These are phyloP conservation scores for Drosophila fuyamai DNA, from an alignment of 1,140 invertebrate genomes.

Conservation along the genomic window DNA sequence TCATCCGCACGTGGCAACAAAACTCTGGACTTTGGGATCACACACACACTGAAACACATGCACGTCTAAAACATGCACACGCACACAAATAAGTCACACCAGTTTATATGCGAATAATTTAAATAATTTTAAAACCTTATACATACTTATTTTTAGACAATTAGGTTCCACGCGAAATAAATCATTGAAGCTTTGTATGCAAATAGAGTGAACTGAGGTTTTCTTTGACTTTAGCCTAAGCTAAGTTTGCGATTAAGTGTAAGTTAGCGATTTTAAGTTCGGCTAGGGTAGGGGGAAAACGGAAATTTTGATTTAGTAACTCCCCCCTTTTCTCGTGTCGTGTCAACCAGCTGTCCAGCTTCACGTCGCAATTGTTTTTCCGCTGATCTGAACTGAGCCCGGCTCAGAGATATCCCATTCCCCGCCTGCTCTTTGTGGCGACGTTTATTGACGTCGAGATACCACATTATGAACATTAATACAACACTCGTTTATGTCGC, in stretches of 20 bases:
- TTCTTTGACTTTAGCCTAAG: conserved; percentile 32
- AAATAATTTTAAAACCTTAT: conserved; percentile 33
- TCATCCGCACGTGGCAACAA: conserved; percentile 53
- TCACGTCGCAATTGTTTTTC: conserved; percentile 62
- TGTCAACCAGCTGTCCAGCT: conserved; percentile 70
- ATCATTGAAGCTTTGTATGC: conserved; percentile 45
- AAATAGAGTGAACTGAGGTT: conserved; percentile 41
- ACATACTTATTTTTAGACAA: conserved; percentile 42
- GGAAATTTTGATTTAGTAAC: conserved; percentile 21
- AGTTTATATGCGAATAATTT: conserved; percentile 43
- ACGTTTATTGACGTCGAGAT: conserved; percentile 84
- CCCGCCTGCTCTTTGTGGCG: conserved; percentile 38
- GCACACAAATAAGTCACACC: conserved; percentile 29
- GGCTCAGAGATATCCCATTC: conserved; percentile 10
- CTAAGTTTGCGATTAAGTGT: conserved; percentile 33
- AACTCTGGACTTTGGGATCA: conserved; percentile 70
- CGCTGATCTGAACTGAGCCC: conserved; percentile 17
- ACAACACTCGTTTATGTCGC: conserved; percentile 84
- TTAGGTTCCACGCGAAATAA: conserved; percentile 47
- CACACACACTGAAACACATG: conserved; percentile 43
- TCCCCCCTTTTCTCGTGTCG: conserved; percentile 22
- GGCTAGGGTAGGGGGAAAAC: not conserved
- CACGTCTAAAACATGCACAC: conserved; percentile 30
- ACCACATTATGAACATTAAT: conserved; percentile 84
- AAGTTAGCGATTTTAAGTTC: conserved; percentile 12